Base-by-base conservation (phyloP, 2,797 vertebrate species). In the Tragelaphus eurycerus region DNA sequence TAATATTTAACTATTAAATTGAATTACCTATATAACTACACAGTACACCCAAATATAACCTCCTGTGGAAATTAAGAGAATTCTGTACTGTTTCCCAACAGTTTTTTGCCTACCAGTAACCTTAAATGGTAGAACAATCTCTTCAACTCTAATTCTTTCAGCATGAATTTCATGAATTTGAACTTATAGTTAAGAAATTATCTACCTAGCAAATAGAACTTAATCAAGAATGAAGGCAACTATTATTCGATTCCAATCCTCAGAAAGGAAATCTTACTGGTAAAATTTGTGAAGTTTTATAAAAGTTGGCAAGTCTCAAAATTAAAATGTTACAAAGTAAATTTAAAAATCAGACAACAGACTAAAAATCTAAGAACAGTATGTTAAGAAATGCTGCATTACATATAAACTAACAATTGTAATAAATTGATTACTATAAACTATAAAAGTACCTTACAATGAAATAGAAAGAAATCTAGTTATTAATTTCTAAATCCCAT, bases 261-360 rank as follows among this genome's bases (percentile, higher is more conserved):
- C 15, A 38, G 34, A 93, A 97, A 96, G 76, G 60, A 93, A 94
- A 89, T 60, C 76, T 67, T 71, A 38, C 19, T 86, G 14, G 74
- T 86, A 95, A 97, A 97, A 96, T 95, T 57, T 34, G 15, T 90
- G 25, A 94, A 71, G 16, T 86, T 76, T 87, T 60, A 71, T 17
- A 78, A 60, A 97, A 91, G 48, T 9, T 89, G 62, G 31, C 59
- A 96, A 90, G 86, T 95, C 90, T 90, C 78, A 71, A 91, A 97
- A 91, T 89, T 91, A 96, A 96, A 97, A 91, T 76, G 13, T 85
- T 59, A 93, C 29, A 90, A 88, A 82, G 27, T 74, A 95, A 96
- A 86, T 78, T 85, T 89, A 90, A 96, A 94, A 87, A 85, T 74
- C 12, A 86, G 82, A 62, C 46, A 89, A 95, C 11, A 71, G 19